phyloP scores from a whole-genome alignment of 2,113 vertebrate species.

The Corythaixoides concolor region DNA sequence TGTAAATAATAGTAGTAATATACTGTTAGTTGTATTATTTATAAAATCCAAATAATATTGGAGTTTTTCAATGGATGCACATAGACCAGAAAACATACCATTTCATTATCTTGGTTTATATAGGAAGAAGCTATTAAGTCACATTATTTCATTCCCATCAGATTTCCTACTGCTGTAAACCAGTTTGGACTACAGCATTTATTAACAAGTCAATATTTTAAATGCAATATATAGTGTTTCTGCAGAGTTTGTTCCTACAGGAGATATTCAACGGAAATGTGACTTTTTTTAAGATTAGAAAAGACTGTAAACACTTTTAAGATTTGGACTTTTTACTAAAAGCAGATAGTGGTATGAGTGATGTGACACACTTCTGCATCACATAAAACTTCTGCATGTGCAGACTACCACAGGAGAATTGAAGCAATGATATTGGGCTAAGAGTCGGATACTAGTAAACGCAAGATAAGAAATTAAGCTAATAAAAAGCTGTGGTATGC shows the following conservation, averaged over 20 bases:
- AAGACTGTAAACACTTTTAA: not conserved
- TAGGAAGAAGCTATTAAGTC: not conserved
- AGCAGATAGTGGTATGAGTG: not conserved
- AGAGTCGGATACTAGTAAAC: not conserved
- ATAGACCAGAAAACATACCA: not conserved
- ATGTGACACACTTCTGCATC: too few species aligned
- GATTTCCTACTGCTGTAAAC: not conserved
- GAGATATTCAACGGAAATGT: not conserved
- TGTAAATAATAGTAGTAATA: not conserved
- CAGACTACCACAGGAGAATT: not conserved
- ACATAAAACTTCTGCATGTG: not conserved
- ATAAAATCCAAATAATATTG: not conserved
- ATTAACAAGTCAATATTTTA: not conserved
- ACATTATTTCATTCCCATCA: not conserved
- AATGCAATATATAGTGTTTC: not conserved
- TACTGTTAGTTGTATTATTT: not conserved
- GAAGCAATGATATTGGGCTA: not conserved
- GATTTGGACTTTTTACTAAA: not conserved
- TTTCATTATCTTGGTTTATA: not conserved
- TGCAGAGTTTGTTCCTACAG: not conserved
- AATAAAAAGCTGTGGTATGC: not conserved
- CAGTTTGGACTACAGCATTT: not conserved
- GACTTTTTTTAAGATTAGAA: not conserved
- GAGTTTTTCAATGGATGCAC: not conserved
- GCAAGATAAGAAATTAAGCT: not conserved